These are phyloP conservation scores for Pegoplata infirma DNA, from an alignment of 2,888 invertebrate species.

Conservation along the genomic window DNA sequence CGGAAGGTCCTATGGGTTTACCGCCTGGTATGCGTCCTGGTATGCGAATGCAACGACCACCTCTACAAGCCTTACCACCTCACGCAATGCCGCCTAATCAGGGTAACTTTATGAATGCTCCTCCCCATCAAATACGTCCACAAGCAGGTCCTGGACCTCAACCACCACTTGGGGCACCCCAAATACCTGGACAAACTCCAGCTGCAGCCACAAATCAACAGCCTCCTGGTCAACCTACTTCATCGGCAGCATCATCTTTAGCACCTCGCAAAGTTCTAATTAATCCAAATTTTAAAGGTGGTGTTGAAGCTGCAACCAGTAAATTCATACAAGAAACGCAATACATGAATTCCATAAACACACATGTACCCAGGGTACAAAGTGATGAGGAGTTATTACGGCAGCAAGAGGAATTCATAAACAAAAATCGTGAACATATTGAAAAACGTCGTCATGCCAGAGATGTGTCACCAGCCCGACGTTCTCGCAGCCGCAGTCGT, in stretches of 20 bases:
- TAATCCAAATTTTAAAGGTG: constrained; percentile 78
- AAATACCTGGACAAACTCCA: constrained; percentile 56
- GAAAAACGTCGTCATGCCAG: constrained; percentile 77
- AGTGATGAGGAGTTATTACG: constrained; percentile 77
- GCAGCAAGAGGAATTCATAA: constrained; percentile 78
- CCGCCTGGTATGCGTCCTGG: constrained; percentile 73
- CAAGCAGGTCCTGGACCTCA: constrained; percentile 64
- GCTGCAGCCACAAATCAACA: constrained; percentile 46
- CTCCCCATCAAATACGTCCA: constrained; percentile 66
- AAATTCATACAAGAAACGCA: constrained; percentile 78
- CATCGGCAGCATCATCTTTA: constrained; percentile 50
- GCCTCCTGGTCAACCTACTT: constrained; percentile 37
- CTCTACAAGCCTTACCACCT: constrained; percentile 65
- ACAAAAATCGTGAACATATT: constrained; percentile 77
- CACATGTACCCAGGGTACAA: constrained; percentile 69
- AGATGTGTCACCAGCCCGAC: constrained; percentile 69
- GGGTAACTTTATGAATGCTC: constrained; percentile 69
- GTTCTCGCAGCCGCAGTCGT: constrained; percentile 70
- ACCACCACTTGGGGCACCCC: constrained; percentile 36
- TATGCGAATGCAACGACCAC: constrained; percentile 79
- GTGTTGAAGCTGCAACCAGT: constrained; percentile 78
- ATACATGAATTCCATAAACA: constrained; percentile 74
- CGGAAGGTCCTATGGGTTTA: constrained; percentile 62
- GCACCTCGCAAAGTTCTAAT: constrained; percentile 75
- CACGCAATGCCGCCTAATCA: constrained; percentile 64